Evolutionary conservation across 2,797 vertebrate genomes (phyloP).

Genomic region (Chloroceryle amazona): DNA sequence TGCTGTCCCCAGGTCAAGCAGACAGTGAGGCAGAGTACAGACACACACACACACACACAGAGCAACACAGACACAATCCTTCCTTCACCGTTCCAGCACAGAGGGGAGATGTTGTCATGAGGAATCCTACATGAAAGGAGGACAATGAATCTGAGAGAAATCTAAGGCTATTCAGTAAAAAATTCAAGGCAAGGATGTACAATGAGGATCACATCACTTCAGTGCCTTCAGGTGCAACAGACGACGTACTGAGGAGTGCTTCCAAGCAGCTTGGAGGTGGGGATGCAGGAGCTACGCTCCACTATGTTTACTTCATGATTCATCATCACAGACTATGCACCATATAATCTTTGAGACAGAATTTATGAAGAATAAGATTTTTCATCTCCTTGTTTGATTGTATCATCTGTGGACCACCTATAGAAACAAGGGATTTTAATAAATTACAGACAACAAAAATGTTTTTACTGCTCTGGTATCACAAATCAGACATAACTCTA

Average conservation of each 20-base stretch:
- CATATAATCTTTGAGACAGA: not conserved
- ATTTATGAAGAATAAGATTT: not conserved
- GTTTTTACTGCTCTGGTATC: not conserved
- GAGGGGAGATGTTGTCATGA: not conserved
- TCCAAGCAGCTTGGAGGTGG: not conserved
- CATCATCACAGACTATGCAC: not conserved
- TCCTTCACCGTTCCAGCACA: not conserved
- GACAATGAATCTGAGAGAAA: not conserved
- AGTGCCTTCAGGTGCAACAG: not conserved
- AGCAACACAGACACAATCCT: not conserved
- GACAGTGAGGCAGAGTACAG: not conserved
- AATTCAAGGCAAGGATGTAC: not conserved
- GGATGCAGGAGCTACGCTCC: not conserved
- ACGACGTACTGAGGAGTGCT: not conserved
- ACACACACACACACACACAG: not conserved
- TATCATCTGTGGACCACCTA: not conserved
- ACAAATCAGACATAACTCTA: not conserved
- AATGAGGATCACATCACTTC: not conserved
- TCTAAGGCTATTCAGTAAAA: not conserved
- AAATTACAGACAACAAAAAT: not conserved
- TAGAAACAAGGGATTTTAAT: not conserved
- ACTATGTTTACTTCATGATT: not conserved
- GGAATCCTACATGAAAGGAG: not conserved
- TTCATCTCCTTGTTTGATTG: not conserved
- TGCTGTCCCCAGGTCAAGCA: not conserved